These are phyloP conservation scores for Pharmacophagus antenor DNA, from an alignment of 2,888 invertebrate species.

Conservation along the genomic window DNA sequence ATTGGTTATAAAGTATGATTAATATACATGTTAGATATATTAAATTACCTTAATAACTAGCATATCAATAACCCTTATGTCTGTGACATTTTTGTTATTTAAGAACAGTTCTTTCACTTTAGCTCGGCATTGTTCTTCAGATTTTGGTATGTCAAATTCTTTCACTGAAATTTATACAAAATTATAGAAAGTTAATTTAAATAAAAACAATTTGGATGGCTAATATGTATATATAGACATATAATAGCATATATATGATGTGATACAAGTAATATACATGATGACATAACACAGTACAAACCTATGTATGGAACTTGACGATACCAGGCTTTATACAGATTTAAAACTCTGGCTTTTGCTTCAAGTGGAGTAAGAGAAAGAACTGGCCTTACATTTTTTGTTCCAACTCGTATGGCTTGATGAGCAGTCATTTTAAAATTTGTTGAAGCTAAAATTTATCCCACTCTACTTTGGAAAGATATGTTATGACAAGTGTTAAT, in stretches of 20 bases:
- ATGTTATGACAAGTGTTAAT: constrained; percentile 1
- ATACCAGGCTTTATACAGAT: constrained; percentile 96
- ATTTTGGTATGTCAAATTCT: constrained; percentile 91
- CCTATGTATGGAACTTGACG: constrained; percentile 94
- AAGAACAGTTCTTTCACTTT: constrained; percentile 90
- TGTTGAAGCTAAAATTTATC: neutral
- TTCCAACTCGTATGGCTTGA: constrained; percentile 67
- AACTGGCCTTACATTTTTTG: constrained; percentile 90
- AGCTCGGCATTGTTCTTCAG: constrained; percentile 83
- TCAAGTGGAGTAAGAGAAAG: constrained; percentile 89
- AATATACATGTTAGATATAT: no score
- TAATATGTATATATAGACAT: neutral
- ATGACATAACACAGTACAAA: constrained; percentile 82
- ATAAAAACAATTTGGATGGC: neutral
- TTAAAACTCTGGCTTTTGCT: constrained; percentile 90
- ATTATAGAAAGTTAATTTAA: neutral
- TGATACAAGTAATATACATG: constrained; percentile 32
- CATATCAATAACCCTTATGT: constrained; percentile 94
- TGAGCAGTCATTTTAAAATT: constrained; percentile 54
- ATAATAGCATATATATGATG: neutral
- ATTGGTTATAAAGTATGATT: no score
- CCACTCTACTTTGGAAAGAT: neutral
- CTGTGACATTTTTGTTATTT: constrained; percentile 88
- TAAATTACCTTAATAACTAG: constrained; percentile 90
- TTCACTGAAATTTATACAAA: constrained; percentile 83